Percentiles rank a stretch among this genome's conserved stretches.
These are phyloP conservation scores for Huso huso DNA, from an alignment of 2,797 vertebrate species.

Conservation along the genomic window DNA sequence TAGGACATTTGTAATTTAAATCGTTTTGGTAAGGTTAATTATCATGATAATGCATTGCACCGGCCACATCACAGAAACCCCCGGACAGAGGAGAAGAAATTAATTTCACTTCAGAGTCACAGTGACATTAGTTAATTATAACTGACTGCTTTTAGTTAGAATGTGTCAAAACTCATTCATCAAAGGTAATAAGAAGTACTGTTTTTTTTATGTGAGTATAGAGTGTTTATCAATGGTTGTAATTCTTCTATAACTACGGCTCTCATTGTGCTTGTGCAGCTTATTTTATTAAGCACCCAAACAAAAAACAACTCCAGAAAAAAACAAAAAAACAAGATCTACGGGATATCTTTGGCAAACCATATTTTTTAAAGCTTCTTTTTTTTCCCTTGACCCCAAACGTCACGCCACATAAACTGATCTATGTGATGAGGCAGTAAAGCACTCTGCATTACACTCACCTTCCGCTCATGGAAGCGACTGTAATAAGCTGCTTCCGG, in stretches of 20 bases:
- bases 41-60: constrained; percentile 29
- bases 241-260: too few species aligned
- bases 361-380: too few species aligned
- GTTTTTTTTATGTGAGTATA: constrained; percentile 15
- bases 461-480: too few species aligned
- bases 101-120: constrained; percentile 28
- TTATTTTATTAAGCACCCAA: too few species aligned
- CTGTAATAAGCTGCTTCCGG: too few species aligned
- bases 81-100: constrained; percentile 29
- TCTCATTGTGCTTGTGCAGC: too few species aligned
- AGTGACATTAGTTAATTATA: constrained; percentile 16
- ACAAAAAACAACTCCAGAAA: too few species aligned
- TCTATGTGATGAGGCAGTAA: constrained; percentile 7
- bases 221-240: constrained; percentile 12
- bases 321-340: too few species aligned
- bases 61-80: constrained; percentile 25
- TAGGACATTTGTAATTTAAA: too few species aligned
- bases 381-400: too few species aligned
- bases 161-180: not conserved
- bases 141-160: constrained; percentile 15
- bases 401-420: not conserved
- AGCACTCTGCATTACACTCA: too few species aligned
- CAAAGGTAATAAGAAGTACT: not conserved
- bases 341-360: too few species aligned
- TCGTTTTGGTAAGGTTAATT: constrained; percentile 33